Evolutionary conservation across 2,888 invertebrate genomes (phyloP), one percentile per base, ranked within the genome.

Genomic region (Hoplodrina ambigua): DNA sequence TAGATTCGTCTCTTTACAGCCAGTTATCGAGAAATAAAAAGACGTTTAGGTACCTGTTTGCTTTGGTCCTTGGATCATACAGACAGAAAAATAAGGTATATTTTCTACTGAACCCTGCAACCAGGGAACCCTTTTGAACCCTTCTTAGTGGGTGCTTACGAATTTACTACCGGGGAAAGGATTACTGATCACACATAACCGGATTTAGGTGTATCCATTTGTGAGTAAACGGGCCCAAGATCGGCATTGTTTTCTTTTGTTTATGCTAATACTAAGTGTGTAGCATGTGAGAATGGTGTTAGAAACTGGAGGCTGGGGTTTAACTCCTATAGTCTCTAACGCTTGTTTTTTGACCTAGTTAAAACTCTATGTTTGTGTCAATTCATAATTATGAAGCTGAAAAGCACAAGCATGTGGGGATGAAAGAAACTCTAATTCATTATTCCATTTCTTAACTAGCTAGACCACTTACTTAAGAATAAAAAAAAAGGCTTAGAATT

Each of bases 161-260:
- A 70, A 80, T 82, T 83, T 73, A 84, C 64, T 71, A 75, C 80
- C 69, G 49, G 57, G 33, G 62, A 56, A 59, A 67, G 80, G 80
- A 84, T 84, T 82, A 84, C 84, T 49, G 69, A 67, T 72, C 80
- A 75, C 69, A 71, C 68, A 69, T 84, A 75, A 82, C 78, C 58
- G 76, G 82, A 78, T 82, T 83, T 75, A 80, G 75, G 55, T 49
- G 54, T 63, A 77, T 79, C 71, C 68, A 61, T 70, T 72, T 72
- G 69, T 54, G 67, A 69, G 80, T 60, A 66, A 69, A 61, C 37
- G 52, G 49, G 54, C n/a, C 55, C 67, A 68, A 75, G 66, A 72
- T 67, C 55, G 11, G 53, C 57, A 72, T 71, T 81, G 66, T 75
- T 79, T 77, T 83, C 70, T 77, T 72, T 76, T 76, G 67, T 81